phyloP scores from a whole-genome alignment of 2,888 invertebrate genomes.

The Zygaena filipendulae region DNA sequence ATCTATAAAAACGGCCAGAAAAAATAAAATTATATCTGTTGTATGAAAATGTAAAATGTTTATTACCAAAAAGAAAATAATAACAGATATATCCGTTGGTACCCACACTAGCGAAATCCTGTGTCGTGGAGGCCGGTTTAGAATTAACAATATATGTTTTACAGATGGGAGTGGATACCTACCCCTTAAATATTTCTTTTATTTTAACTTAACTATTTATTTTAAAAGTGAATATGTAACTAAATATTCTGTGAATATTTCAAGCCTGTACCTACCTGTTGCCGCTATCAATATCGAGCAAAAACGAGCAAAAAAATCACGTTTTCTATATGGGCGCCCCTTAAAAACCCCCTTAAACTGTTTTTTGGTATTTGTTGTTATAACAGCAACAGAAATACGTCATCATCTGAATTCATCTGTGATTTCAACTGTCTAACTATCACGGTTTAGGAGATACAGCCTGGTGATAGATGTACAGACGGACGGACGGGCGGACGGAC shows the following conservation, averaged over 20 bases:
- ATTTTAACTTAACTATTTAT: not conserved
- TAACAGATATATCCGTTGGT: too few species aligned
- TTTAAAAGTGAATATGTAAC: not conserved
- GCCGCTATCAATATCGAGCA: not conserved
- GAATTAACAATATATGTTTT: too few species aligned
- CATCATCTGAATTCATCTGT: too few species aligned
- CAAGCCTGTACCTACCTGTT: not conserved
- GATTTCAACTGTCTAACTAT: conserved; percentile 1
- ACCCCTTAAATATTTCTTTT: not conserved
- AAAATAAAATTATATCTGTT: too few species aligned
- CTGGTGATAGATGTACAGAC: not conserved
- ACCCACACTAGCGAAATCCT: too few species aligned
- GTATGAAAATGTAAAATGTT: too few species aligned
- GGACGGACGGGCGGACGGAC: conserved; percentile 1
- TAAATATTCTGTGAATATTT: not conserved
- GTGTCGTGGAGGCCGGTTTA: too few species aligned
- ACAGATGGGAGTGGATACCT: not conserved
- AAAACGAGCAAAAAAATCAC: too few species aligned
- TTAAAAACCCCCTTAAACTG: not conserved
- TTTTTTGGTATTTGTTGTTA: conserved; percentile 2
- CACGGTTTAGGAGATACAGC: conserved; percentile 1
- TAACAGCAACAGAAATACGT: not conserved
- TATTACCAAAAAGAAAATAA: too few species aligned
- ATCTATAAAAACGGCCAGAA: too few species aligned
- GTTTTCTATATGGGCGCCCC: conserved; percentile 1